Base-by-base conservation (phyloP, 2,888 invertebrate species). In the Sesia bembeciformis region DNA sequence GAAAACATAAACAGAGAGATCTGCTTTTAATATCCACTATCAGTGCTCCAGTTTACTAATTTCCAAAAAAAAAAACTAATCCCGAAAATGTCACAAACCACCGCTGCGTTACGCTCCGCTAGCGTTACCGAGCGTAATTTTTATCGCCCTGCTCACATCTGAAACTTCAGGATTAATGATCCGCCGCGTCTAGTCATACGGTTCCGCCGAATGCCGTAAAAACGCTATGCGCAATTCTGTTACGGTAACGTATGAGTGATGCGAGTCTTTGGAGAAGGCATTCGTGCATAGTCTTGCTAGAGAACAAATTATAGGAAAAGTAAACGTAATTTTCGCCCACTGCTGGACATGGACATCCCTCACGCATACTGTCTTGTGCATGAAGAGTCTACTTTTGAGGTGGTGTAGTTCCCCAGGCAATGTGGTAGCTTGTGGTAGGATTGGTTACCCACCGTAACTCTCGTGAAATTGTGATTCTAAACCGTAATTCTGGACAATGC, bases 141-240 rank as follows among this genome's bases (percentile, higher is more conserved):
- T 87, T 87, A 86, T 83, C 84, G 83, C 70, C 67, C 64, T 65
- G 67, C 78, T 74, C 82, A 78, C 83, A 84, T 84, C 84, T 81
- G 83, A 84, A 87, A 82, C 70, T 80, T 78, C 73, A 65, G 78
- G 81, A 86, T 87, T 89, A 89, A 89, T 89, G 88, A 78, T 76
- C 83, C 88, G 76, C 59, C 75, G 70, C 83, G 88, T 89, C 88
- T 89, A 89, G 88, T 88, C 87, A 87, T 86, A 88, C 86, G 85
- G 85, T 87, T 79, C 84, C 80, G 80, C 78, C 78, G 82, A 83
- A 85, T 68, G 84, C 87, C 82, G 85, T 89, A 89, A 89, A 89
- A 89, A 89, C 85, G 80, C 81, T 81, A 79, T 81, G 84, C 79
- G 85, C 86, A 79, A 80, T 86, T 84, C 84, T 76, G 84, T 84